Evolutionary conservation across 2,888 invertebrate genomes (phyloP).

Genomic region (Eurois occulta): DNA sequence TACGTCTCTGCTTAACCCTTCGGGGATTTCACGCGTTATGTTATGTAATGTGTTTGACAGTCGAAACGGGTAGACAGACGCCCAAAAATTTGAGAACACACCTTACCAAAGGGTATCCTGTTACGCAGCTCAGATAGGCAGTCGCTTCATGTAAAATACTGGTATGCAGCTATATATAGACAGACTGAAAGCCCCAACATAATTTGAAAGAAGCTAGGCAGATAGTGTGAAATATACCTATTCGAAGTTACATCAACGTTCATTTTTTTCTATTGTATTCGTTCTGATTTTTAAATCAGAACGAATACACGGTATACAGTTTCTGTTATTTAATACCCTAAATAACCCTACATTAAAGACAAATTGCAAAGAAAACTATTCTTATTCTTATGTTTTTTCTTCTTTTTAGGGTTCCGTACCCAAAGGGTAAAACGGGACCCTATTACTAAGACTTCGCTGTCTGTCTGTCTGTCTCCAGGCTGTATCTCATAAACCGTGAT

Average conservation of each 20-base stretch:
- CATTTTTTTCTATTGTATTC: neutral
- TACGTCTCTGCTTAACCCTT: too few species aligned
- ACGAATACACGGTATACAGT: too few species aligned
- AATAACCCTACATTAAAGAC: too few species aligned
- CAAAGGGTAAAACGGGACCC: too few species aligned
- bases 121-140: neutral
- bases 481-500: too few species aligned
- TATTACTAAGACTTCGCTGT: too few species aligned
- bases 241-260: neutral
- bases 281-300: neutral
- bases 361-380: too few species aligned
- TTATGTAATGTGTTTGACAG: too few species aligned
- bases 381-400: too few species aligned
- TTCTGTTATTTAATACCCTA: neutral
- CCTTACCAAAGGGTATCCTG: neutral
- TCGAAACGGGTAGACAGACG: neutral
- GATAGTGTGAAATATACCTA: neutral
- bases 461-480: too few species aligned
- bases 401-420: too few species aligned
- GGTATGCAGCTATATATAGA: neutral
- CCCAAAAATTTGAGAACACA: neutral
- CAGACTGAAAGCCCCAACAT: neutral
- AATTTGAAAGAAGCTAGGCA: neutral
- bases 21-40: too few species aligned
- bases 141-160: neutral